Conservation (phyloP, 2,888 invertebrate genomes). For the Drosophila anceps region DNA sequence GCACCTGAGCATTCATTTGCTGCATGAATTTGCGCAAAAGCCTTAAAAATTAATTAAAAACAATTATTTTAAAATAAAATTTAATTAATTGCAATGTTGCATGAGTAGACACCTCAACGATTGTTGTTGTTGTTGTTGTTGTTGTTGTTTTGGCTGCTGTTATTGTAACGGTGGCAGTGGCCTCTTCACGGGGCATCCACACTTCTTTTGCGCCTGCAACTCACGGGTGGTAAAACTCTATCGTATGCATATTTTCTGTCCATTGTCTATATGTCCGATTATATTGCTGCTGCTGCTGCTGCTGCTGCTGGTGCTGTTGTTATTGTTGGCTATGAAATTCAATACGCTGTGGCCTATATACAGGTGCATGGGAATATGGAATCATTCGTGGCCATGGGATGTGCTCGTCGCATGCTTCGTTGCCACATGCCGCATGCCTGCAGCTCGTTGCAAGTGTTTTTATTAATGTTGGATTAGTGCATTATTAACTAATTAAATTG, state of each 20-base stretch:
- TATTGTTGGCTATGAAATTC: conserved; percentile 39
- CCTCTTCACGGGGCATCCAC: conserved; percentile 73
- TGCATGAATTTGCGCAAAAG: conserved; percentile 75
- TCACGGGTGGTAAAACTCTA: conserved; percentile 54
- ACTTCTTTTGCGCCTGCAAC: conserved; percentile 56
- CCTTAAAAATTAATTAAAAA: conserved; percentile 75
- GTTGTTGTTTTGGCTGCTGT: conserved; percentile 18
- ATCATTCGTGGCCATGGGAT: conserved; percentile 18
- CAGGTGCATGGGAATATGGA: conserved; percentile 40
- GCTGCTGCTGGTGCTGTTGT: conserved; percentile 19
- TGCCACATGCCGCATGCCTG: conserved; percentile 34
- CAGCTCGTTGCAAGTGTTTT: conserved; percentile 29
- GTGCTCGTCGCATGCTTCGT: conserved; percentile 33
- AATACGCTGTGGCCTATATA: conserved; percentile 55
- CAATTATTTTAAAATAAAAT: conserved; percentile 79
- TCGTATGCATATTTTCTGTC: conserved; percentile 55
- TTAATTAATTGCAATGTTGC: conserved; percentile 80
- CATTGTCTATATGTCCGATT: conserved; percentile 32
- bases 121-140: conserved; percentile 26
- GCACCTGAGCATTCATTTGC: conserved; percentile 55
- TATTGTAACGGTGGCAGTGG: conserved; percentile 77
- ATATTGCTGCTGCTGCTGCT: conserved; percentile 18
- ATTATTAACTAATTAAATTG: conserved; percentile 43
- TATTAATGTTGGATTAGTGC: conserved; percentile 29
- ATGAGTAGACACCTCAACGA: conserved; percentile 64